Evolutionary conservation across 2,888 invertebrate genomes (phyloP), one percentile per base, ranked within the genome.

Genomic region (Diaphora mendica): DNA sequence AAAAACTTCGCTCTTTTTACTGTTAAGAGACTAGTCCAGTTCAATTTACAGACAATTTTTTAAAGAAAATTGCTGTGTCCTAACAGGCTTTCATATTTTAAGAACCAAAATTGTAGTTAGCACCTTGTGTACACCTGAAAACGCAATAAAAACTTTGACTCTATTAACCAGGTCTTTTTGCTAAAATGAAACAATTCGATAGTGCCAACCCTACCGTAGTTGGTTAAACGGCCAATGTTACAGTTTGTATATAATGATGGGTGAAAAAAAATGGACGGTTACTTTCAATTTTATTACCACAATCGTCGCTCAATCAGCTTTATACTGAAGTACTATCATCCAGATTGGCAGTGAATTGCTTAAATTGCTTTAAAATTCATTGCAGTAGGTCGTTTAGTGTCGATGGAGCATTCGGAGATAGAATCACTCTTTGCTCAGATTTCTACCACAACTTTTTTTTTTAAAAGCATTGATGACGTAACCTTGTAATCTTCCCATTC

Each of bases 231-330:
- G 74, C 48, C 74, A 76, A 76, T 73, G 79, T 77, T 84, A 84
- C 77, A 79, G 74, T 83, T 79, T 74, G 73, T 76, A 62, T 68
- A 67, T 77, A 83, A 84, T 80, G 73, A 83, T 79, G 77, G 79
- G 74, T 44, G 78, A 84, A 84, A 80, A 84, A 80, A 84, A 84
- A 77, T 70, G 70, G 68, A 77, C 81, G 75, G 71, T 76, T 76
- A 78, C 81, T 84, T 83, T 84, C 83, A 82, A 80, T 80, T 77
- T 84, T 79, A 78, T 73, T 74, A 81, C 77, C 68, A 77, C 79
- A 76, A 78, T 70, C 68, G 75, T 70, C 66, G 71, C 66, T 70
- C 76, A 65, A 73, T 77, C 74, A 72, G 68, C 23, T 70, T 65
- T 66, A 70, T 73, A 17, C 55, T 69, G 33, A 66, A 70, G 35